These are phyloP conservation scores for Spodoptera picta DNA, from an alignment of 2,888 invertebrate species.

Conservation along the genomic window DNA sequence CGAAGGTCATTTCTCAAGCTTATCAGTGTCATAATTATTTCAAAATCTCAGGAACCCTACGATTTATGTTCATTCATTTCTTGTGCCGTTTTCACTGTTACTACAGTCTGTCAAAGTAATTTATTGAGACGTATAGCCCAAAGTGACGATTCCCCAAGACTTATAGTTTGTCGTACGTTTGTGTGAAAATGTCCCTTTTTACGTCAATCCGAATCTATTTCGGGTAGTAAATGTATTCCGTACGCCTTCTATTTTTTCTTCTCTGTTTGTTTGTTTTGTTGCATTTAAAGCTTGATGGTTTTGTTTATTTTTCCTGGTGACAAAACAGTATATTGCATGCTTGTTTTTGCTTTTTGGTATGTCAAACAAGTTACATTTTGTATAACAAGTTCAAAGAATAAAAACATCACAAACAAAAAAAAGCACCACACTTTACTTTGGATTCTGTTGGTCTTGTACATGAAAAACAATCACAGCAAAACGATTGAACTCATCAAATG, in stretches of 20 bases:
- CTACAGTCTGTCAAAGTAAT: slow-evolving; percentile 68
- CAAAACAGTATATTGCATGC: too few relatives aligned
- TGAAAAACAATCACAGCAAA: too few relatives aligned
- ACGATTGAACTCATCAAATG: too few relatives aligned
- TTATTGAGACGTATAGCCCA: slow-evolving; percentile 75
- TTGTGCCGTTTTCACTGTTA: slow-evolving; percentile 27
- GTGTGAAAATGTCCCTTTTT: slow-evolving; percentile 50
- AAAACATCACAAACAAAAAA: too few relatives aligned
- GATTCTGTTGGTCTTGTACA: too few relatives aligned
- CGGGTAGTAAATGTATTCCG: slow-evolving; percentile 52
- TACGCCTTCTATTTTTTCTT: slow-evolving; percentile 32
- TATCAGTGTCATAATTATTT: slow-evolving; percentile 26
- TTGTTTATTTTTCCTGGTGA: slow-evolving; percentile 13
- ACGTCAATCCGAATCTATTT: slow-evolving; percentile 60
- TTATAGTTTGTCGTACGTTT: slow-evolving; percentile 52
- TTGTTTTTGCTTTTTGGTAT: too few relatives aligned
- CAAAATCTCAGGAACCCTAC: slow-evolving; percentile 3
- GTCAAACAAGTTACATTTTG: too few relatives aligned
- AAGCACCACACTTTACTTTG: too few relatives aligned
- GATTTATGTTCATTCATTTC: slow-evolving; percentile 25
- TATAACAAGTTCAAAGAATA: too few relatives aligned
- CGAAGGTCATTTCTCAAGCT: background rate
- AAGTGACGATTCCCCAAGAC: slow-evolving; percentile 54
- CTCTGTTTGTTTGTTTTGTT: slow-evolving; percentile 22
- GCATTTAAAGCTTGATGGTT: slow-evolving; percentile 28